Evolutionary conservation across 2,797 vertebrate genomes (phyloP).

Genomic region (Platyrinchus mystaceus): DNA sequence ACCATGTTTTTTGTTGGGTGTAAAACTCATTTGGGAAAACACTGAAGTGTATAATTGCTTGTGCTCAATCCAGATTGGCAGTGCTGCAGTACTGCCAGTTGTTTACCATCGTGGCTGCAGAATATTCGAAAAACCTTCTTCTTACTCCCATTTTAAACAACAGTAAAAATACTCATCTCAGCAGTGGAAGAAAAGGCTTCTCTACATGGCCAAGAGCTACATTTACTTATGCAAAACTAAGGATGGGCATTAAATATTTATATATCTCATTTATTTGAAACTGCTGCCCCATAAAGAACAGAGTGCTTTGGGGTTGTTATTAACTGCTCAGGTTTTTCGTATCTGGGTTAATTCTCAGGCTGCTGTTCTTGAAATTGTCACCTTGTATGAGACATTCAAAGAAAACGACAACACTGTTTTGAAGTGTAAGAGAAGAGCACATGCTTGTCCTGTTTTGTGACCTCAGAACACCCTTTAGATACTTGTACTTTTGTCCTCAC

Average conservation of each 20-base stretch:
- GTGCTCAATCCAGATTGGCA: neutral
- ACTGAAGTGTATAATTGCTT: neutral
- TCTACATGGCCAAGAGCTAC: neutral
- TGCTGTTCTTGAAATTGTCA: neutral
- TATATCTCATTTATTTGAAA: neutral
- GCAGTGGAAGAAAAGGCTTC: neutral
- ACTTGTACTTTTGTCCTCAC: neutral
- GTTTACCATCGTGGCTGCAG: neutral
- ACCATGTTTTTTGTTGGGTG: neutral
- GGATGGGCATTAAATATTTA: neutral
- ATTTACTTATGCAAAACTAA: neutral
- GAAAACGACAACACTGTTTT: neutral
- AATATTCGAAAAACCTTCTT: neutral
- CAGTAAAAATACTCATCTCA: neutral
- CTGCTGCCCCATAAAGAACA: neutral
- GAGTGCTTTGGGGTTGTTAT: neutral
- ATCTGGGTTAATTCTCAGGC: neutral
- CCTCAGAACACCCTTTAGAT: neutral
- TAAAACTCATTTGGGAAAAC: neutral
- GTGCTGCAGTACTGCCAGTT: neutral
- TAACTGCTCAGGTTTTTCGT: constrained; percentile 15
- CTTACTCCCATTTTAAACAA: neutral
- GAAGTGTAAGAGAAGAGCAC: constrained; percentile 17
- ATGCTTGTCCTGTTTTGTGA: neutral
- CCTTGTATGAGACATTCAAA: neutral